phyloP scores from a whole-genome alignment of 2,797 vertebrate genomes.

The Enteromius thamalakanensis region DNA sequence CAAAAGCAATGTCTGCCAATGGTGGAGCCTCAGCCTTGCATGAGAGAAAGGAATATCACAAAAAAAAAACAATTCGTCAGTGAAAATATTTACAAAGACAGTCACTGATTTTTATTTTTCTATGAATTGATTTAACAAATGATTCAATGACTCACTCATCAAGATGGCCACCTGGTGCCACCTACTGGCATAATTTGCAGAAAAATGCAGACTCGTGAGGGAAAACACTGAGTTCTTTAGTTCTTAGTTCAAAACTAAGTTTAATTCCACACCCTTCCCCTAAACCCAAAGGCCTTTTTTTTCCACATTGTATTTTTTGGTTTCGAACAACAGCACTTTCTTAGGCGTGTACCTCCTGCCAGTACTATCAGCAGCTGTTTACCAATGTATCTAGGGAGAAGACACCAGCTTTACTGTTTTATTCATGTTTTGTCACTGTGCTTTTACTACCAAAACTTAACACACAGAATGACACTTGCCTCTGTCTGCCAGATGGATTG shows the following conservation, averaged over 20 bases:
- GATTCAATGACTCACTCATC: not conserved
- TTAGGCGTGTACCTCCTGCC: not conserved
- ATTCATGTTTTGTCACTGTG: conserved; percentile 14
- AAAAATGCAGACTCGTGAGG: not conserved
- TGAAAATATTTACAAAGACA: not conserved
- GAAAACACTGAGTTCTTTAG: not conserved
- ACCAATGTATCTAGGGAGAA: conserved; percentile 12
- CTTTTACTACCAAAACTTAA: conserved; percentile 12
- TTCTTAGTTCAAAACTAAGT: not conserved
- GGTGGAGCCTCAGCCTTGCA: not conserved
- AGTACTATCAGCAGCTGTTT: conserved; percentile 22
- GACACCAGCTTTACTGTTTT: conserved; percentile 18
- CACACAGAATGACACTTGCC: conserved; percentile 2
- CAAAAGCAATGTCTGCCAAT: not conserved
- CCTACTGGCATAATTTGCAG: not conserved
- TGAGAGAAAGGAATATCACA: not conserved
- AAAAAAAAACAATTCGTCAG: not conserved
- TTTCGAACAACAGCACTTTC: not conserved
- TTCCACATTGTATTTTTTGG: not conserved
- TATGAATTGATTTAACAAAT: not conserved
- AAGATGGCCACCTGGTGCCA: not conserved
- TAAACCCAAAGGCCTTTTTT: not conserved
- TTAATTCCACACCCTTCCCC: not conserved
- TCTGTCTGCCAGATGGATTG: conserved; percentile 23
- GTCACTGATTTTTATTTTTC: not conserved